Percentiles rank a stretch among this genome's conserved stretches.
Conservation (phyloP, 2,113 vertebrate genomes). For the Eidolon helvum region DNA sequence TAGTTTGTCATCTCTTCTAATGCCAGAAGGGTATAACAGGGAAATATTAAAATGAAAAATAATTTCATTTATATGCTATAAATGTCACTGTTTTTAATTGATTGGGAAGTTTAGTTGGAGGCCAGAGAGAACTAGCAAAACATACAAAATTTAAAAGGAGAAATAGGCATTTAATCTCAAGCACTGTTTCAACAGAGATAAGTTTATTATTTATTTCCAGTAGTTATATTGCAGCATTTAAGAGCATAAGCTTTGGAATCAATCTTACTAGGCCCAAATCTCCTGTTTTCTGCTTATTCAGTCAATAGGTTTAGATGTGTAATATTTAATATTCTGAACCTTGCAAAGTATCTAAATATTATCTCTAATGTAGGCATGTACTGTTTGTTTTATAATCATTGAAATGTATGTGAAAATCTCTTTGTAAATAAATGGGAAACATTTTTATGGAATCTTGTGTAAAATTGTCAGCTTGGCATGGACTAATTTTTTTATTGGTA, state of each 20-base stretch:
- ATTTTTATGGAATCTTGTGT: neutral
- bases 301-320: neutral
- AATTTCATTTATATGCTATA: conserved; percentile 5
- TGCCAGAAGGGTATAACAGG: neutral
- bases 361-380: neutral
- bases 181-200: neutral
- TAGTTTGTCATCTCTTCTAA: conserved; percentile 3
- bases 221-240: neutral
- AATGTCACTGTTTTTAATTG: conserved; percentile 47
- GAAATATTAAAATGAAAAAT: conserved; percentile 49
- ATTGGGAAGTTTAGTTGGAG: neutral
- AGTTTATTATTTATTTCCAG: neutral
- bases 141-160: neutral
- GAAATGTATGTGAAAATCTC: neutral
- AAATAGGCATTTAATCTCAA: neutral
- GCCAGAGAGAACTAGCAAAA: conserved; percentile 12
- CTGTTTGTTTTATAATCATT: neutral
- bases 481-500: neutral
- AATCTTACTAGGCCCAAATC: neutral
- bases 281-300: neutral
- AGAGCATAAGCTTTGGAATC: neutral
- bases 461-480: neutral
- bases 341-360: neutral
- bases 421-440: neutral
- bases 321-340: neutral